Base-by-base conservation (phyloP, 2,888 invertebrate genomes). In the Ecliptopera silaceata region DNA sequence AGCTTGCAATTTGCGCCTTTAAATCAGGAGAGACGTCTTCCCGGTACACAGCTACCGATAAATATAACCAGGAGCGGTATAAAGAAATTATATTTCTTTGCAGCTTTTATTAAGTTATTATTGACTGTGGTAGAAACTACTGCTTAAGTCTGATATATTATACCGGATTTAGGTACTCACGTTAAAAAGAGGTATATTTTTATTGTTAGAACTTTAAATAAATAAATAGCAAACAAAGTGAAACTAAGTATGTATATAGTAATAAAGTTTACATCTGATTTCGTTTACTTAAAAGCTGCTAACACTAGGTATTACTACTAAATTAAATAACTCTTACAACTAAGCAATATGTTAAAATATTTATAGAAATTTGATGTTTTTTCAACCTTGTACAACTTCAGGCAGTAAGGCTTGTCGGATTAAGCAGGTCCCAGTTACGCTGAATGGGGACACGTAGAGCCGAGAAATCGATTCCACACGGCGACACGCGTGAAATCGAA, bases 1-100 rank as follows among this genome's bases (percentile, higher is more conserved):
- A 79, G 77, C 76, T 75, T 85, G 89, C 89, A 90, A 91, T 91
- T 90, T 91, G 78, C 80, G 83, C 80, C 82, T 78, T 69, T 91
- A 91, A 91, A 91, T 91, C 90, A 89, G 78, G 72, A 68, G 75
- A 73, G 71, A 76, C 71, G 75, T 68, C 72, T 56, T 50, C 64
- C 31, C 74, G 72, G 72, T 68, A 77, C 70, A 62, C 78, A 59
- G 88, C 90, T 88, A 86, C 89, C 87, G 88, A 89, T 88, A 89
- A 90, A 88, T 88, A 86, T 88, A 78, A 75, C 67, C 69, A 64
- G 72, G 77, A 79, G 63, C 84, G 84, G 77, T 85, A 83, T 86
- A 83, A 78, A 81, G 78, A 74, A 80, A 76, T 77, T 79, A 80
- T 80, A 75, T 76, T 71, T 75, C 70, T 75, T 67, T 70, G 72